Percentiles rank a stretch among this genome's conserved stretches.
These are phyloP conservation scores for Venustaconcha ellipsiformis DNA, from an alignment of 1,140 invertebrate genomes.

Conservation along the genomic window DNA sequence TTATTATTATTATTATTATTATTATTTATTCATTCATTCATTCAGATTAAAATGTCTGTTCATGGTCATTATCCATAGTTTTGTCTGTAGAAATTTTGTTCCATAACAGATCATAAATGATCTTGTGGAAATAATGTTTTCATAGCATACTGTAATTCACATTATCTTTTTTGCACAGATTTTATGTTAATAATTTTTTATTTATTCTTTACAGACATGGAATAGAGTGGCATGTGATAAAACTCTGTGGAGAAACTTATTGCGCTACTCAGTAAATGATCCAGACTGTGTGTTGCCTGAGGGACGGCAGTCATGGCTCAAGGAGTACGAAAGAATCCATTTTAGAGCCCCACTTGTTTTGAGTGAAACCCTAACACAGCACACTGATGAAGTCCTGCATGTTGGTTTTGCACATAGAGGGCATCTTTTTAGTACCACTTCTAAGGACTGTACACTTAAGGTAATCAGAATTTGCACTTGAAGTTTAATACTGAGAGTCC, in stretches of 20 bases:
- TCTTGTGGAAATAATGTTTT: too few species aligned
- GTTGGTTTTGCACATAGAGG: conserved; percentile 90
- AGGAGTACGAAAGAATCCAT: conserved; percentile 81
- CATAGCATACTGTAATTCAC: too few species aligned
- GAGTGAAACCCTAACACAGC: conserved; percentile 80
- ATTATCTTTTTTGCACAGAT: too few species aligned
- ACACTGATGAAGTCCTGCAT: conserved; percentile 77
- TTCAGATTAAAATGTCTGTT: too few species aligned
- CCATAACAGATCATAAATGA: too few species aligned
- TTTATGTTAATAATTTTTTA: too few species aligned
- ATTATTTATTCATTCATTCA: too few species aligned
- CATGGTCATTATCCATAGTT: too few species aligned
- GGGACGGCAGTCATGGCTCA: conserved; percentile 79
- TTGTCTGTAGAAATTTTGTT: too few species aligned
- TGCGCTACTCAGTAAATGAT: conserved; percentile 63
- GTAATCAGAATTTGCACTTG: conserved; percentile 56
- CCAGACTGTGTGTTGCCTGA: conserved; percentile 69
- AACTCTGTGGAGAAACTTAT: conserved; percentile 60
- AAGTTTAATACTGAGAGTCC: too few species aligned
- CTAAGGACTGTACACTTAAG: conserved; percentile 80
- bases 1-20: too few species aligned
- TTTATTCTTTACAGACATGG: conserved; percentile 43
- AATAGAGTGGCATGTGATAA: conserved; percentile 63
- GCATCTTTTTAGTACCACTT: conserved; percentile 87
- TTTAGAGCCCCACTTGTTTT: conserved; percentile 81